phyloP scores from a whole-genome alignment of 1,140 invertebrate genomes.

The Hycleus cichorii region DNA sequence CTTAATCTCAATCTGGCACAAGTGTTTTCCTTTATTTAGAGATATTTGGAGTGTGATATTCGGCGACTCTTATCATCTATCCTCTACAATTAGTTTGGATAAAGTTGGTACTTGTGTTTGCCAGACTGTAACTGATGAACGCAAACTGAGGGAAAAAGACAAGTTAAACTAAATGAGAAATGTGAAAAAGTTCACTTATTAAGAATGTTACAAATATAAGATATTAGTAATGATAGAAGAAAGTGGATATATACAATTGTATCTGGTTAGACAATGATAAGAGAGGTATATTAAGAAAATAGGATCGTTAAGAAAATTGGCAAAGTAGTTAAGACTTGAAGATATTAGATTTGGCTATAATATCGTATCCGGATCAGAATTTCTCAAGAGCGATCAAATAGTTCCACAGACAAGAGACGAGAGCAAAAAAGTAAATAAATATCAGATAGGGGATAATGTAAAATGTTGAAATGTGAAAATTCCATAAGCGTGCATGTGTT shows the following conservation, averaged over 20 bases:
- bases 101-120: constrained; percentile 30
- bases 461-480: no score
- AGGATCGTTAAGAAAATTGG: constrained; percentile 36
- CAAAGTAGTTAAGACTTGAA: constrained; percentile 33
- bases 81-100: constrained; percentile 19
- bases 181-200: constrained; percentile 38
- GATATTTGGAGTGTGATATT: no score
- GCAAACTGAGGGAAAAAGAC: constrained; percentile 21
- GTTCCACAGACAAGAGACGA: no score
- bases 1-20: no score
- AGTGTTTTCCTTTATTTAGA: no score
- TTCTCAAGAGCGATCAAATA: neutral
- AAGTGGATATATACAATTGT: constrained; percentile 7
- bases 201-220: constrained; percentile 34
- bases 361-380: neutral
- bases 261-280: constrained; percentile 12
- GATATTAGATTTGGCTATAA: constrained; percentile 10
- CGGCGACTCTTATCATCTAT: no score
- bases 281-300: constrained; percentile 35
- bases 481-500: neutral
- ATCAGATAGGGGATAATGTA: no score
- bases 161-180: constrained; percentile 25
- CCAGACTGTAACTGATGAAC: constrained; percentile 18
- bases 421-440: no score
- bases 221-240: constrained; percentile 27